Evolutionary conservation across 64 coral and sea anemone genomes (phyloP).

Genomic region (Anthopleura sola): DNA sequence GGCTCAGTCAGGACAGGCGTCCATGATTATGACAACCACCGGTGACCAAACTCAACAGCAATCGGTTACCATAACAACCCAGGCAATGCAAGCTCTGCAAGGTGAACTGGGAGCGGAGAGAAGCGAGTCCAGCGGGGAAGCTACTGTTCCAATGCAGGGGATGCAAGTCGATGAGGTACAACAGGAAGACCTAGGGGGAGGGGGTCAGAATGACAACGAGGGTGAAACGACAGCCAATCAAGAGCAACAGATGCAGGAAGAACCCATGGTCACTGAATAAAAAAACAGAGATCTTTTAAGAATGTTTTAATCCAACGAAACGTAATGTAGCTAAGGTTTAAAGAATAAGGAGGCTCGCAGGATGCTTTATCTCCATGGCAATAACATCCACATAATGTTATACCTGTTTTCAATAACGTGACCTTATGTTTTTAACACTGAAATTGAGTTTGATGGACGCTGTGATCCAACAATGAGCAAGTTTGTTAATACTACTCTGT

Average conservation of each 20-base stretch:
- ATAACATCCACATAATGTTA: too few species aligned
- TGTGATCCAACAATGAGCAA: too few species aligned
- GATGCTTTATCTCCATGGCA: neutral
- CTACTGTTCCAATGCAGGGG: conserved; percentile 18
- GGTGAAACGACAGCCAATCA: neutral
- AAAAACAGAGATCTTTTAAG: neutral
- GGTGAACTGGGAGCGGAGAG: neutral
- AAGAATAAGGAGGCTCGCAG: neutral
- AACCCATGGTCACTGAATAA: conserved; percentile 49
- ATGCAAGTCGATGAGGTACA: conserved; percentile 6
- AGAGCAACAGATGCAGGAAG: conserved; percentile 17
- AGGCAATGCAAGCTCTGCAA: conserved; percentile 47
- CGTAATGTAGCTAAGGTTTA: neutral
- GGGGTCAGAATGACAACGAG: neutral
- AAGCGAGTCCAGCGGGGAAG: neutral
- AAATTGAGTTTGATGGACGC: too few species aligned
- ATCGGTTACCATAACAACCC: conserved; percentile 22
- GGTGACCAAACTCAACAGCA: conserved; percentile 44
- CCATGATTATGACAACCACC: conserved; percentile 47
- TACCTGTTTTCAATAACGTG: too few species aligned
- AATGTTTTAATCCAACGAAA: neutral
- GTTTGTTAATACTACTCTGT: too few species aligned
- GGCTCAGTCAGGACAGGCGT: conserved; percentile 59
- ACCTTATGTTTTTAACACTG: too few species aligned
- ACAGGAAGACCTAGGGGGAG: neutral